Conservation (phyloP, 2,888 invertebrate species). For the Himalopsyche tibetana region DNA sequence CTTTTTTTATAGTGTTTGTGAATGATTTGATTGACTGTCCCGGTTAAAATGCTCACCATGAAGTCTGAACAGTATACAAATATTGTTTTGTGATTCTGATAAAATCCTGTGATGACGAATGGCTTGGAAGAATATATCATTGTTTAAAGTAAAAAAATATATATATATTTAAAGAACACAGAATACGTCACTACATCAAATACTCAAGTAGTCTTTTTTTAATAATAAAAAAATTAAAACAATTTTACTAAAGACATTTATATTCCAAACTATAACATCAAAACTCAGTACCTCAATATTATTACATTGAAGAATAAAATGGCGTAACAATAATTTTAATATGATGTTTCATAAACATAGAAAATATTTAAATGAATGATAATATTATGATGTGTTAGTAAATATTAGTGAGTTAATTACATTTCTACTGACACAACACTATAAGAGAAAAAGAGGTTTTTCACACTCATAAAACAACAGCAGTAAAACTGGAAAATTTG, state of each 20-base stretch:
- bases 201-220: background rate
- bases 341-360: constrained; percentile 53
- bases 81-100: background rate
- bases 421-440: background rate
- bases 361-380: constrained; percentile 45
- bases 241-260: constrained; percentile 59
- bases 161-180: background rate
- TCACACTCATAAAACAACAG: too few species aligned
- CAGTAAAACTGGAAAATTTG: too few species aligned
- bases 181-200: constrained; percentile 5
- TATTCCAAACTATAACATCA: constrained; percentile 64
- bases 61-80: background rate
- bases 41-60: too few species aligned
- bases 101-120: constrained; percentile 2
- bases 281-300: constrained; percentile 58
- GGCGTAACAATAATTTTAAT: constrained; percentile 57
- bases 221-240: background rate
- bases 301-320: constrained; percentile 52
- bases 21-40: too few species aligned
- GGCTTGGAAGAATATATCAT: constrained; percentile 39
- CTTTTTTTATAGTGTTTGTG: too few species aligned
- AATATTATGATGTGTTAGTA: constrained; percentile 56
- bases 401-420: constrained; percentile 46
- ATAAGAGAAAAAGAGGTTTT: background rate
- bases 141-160: background rate